These are phyloP conservation scores for Rhagium mordax DNA, from an alignment of 2,888 invertebrate species.

Conservation along the genomic window DNA sequence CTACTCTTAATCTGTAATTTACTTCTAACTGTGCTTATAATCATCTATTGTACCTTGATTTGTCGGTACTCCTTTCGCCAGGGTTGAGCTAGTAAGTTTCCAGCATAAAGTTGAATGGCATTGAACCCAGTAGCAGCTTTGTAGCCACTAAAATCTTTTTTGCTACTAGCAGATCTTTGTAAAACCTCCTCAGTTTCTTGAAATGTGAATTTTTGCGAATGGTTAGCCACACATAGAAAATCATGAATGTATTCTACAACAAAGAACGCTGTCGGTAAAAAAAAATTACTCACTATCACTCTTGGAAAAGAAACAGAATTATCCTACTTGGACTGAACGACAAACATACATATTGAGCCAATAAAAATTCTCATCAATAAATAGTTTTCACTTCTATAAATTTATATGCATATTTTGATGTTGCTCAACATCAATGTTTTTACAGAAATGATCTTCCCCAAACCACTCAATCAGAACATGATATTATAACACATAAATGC, in stretches of 20 bases:
- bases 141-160: slow-evolving; percentile 85
- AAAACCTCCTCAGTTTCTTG: slow-evolving; percentile 84
- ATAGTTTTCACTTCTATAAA: no score
- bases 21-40: not conserved
- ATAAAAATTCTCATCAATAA: no score
- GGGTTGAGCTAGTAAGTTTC: slow-evolving; percentile 87
- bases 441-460: no score
- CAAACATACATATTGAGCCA: not conserved
- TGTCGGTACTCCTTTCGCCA: slow-evolving; percentile 91
- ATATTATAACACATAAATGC: no score
- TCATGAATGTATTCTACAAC: slow-evolving; percentile 82
- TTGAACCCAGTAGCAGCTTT: slow-evolving; percentile 88
- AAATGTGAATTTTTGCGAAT: slow-evolving; percentile 85
- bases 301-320: no score
- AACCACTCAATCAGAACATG: no score
- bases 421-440: no score
- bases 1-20: not conserved
- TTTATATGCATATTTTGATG: no score
- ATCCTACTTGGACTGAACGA: no score
- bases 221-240: slow-evolving; percentile 83
- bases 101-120: slow-evolving; percentile 88
- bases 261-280: no score
- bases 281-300: no score
- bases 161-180: slow-evolving; percentile 79
- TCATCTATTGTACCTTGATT: slow-evolving; percentile 77